Percentiles rank a stretch among this genome's conserved stretches.
Conservation (phyloP, 2,888 invertebrate genomes). For the Sinodicranocentrus sp. region DNA sequence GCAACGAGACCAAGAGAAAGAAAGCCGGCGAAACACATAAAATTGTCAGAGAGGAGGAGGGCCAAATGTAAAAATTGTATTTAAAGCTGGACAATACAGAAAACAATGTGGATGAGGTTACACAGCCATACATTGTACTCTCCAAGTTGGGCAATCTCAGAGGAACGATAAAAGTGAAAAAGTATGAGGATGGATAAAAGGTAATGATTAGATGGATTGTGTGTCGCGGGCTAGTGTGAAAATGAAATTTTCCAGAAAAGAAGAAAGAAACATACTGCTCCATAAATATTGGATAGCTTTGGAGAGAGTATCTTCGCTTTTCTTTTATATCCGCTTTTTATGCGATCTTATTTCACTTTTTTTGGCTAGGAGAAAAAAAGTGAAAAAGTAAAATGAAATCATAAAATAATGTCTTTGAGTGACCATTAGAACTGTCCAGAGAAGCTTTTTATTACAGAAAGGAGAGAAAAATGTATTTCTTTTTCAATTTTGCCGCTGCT, state of each 20-base stretch:
- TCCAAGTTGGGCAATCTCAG: constrained; percentile 63
- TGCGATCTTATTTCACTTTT: constrained; percentile 39
- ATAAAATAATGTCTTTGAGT: constrained; percentile 30
- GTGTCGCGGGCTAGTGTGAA: constrained; percentile 66
- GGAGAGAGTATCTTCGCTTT: constrained; percentile 26
- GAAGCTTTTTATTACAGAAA: neutral
- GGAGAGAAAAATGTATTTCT: constrained; percentile 31
- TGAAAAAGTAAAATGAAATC: neutral
- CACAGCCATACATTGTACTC: neutral
- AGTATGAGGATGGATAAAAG: constrained; percentile 72
- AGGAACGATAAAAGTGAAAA: constrained; percentile 77
- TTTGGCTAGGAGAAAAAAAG: constrained; percentile 3
- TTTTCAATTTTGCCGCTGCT: constrained; percentile 37
- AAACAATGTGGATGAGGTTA: constrained; percentile 61
- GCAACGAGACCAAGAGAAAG: constrained; percentile 48
- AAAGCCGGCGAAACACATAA: constrained; percentile 34
- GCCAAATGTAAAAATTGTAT: constrained; percentile 61
- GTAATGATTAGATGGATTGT: constrained; percentile 77
- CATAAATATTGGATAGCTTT: constrained; percentile 51
- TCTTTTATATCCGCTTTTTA: constrained; percentile 11
- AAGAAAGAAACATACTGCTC: too few species aligned
- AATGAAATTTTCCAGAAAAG: constrained; percentile 77
- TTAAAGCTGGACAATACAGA: constrained; percentile 42
- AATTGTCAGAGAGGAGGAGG: constrained; percentile 26
- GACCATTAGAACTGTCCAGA: constrained; percentile 54